phyloP scores from a whole-genome alignment of 2,113 vertebrate species.

The Sinocyclocheilus anshuiensis region DNA sequence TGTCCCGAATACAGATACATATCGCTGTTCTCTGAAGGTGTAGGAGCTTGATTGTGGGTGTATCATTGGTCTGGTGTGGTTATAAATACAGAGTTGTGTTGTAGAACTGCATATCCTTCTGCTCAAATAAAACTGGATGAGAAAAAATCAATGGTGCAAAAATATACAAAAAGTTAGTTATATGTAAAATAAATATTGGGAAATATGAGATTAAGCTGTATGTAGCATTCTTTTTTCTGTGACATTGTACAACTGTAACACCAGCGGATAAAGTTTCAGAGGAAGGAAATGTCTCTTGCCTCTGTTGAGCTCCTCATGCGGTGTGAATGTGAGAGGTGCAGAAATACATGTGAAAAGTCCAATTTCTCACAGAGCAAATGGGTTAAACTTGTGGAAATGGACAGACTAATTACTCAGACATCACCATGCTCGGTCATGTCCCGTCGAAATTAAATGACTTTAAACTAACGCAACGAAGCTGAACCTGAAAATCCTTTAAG shows the following conservation, averaged over 20 bases:
- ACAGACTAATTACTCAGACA: neutral
- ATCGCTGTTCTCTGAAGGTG: neutral
- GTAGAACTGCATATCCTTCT: neutral
- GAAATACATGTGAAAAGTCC: neutral
- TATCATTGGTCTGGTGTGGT: neutral
- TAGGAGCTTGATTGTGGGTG: neutral
- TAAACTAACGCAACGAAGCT: no score
- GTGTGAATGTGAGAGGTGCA: neutral
- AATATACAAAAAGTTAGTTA: neutral
- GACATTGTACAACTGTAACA: neutral
- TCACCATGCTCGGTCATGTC: neutral
- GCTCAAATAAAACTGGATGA: neutral
- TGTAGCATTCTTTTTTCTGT: neutral
- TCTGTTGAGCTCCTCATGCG: neutral
- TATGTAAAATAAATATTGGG: neutral
- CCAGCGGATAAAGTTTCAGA: neutral
- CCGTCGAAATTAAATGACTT: neutral
- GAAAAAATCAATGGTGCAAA: neutral
- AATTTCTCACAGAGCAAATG: neutral
- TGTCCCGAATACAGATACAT: slow-evolving; percentile 1
- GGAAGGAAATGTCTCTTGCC: neutral
- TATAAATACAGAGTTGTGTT: neutral
- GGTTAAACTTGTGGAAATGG: neutral
- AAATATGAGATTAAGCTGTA: neutral
- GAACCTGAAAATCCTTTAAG: no score